A percentile compares a stretch with the other conserved stretches of the same genome.
Evolutionary conservation across 2,113 vertebrate genomes (phyloP).

Genomic region (Piprites chloris): DNA sequence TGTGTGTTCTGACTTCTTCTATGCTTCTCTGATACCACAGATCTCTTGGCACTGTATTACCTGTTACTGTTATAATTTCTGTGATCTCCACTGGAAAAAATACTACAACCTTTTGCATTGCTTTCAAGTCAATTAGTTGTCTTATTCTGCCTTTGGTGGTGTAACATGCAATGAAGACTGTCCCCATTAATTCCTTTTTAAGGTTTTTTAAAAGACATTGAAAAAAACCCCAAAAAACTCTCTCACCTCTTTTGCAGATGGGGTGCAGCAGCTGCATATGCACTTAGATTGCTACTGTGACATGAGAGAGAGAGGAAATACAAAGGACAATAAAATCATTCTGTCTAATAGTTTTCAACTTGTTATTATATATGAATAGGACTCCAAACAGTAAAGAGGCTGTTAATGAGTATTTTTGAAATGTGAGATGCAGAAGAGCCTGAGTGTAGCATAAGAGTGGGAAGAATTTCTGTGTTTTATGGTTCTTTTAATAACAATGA

Average conservation of each 20-base stretch:
- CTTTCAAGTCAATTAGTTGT: background rate
- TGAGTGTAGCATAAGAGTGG: background rate
- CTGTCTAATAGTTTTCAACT: background rate
- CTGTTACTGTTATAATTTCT: background rate
- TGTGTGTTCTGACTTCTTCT: background rate
- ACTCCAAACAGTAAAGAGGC: background rate
- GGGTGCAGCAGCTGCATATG: background rate
- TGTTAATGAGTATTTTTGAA: background rate
- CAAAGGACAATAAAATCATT: background rate
- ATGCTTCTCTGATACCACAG: background rate
- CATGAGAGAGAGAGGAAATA: background rate
- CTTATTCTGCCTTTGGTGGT: background rate
- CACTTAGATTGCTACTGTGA: background rate
- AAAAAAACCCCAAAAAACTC: rapidly evolving
- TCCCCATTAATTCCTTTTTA: background rate
- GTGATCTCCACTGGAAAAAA: background rate
- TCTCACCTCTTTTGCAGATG: background rate
- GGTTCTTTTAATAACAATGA: background rate
- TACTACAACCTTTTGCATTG: background rate
- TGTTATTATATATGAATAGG: background rate
- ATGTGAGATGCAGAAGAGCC: background rate
- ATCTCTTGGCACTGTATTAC: background rate
- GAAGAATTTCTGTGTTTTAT: background rate
- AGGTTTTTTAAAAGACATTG: background rate
- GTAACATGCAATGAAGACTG: background rate